Base-by-base conservation (phyloP, 2,888 invertebrate species). In the Chrysolina oricalcia region DNA sequence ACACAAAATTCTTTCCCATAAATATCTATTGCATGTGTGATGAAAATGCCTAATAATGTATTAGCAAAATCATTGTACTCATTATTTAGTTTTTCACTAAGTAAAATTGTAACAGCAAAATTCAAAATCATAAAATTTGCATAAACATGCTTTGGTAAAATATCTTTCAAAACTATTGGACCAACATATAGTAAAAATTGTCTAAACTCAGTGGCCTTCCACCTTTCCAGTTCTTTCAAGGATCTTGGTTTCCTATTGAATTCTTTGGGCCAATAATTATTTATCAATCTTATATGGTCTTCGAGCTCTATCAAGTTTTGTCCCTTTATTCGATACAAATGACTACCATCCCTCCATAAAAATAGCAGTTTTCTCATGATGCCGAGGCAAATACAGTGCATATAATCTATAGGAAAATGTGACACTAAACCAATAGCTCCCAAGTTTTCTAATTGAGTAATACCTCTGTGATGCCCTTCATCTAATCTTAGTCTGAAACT, bases 191-290 rank as follows among this genome's bases (percentile, higher is more conserved):
- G 50, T 53, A 82, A 71, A 77, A 81, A 81, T 68, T 80, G 76
- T 11, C 81, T 40, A 23, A 81, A 76, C 75, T 84, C 84, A 21
- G 81, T 82, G 9, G n/a, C n/a, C n/a, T n/a, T n/a, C n/a, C n/a
- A n/a, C n/a, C n/a, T n/a, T n/a, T n/a, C n/a, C n/a, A n/a, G 81
- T 65, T 83, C 81, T 41, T 40, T 66, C 13, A 82, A 19, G 9
- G 76, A 65, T 67, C 83, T 67, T 27, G 83, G 80, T 77, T 83
- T 84, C 19, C 83, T 59, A 23, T 75, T 79, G 64, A 85, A 82
- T 11, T 84, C 83, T 64, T 10, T n/a, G 4, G 85, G 83, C 79
- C 82, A 81, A 50, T 71, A 72, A 21, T 50, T 65, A 48, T 65
- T 35, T 4, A 74, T 15, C 17, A 15, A 11, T 27, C 66, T 56